Evolutionary conservation across 2,797 vertebrate species (phyloP).

Genomic region (Taenioides sp.): DNA sequence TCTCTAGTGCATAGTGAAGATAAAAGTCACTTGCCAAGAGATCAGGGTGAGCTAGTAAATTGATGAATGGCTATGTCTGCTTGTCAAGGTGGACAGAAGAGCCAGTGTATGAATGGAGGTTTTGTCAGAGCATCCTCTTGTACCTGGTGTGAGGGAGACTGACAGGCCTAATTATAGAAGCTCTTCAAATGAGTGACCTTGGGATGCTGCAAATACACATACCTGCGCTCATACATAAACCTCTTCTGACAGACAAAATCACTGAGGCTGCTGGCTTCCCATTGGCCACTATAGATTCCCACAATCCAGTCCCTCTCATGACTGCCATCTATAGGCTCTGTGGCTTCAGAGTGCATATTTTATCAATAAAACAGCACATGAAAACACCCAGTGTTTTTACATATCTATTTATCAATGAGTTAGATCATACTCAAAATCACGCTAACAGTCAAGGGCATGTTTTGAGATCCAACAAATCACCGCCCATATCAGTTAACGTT

Average conservation of each 20-base stretch:
- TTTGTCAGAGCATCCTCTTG: slow-evolving; percentile 38
- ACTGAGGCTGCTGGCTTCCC: slow-evolving; percentile 16
- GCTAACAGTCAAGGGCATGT: slow-evolving; percentile 24
- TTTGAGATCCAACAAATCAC: slow-evolving; percentile 16
- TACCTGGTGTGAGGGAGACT: slow-evolving; percentile 47
- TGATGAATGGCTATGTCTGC: slow-evolving; percentile 68
- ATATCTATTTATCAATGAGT: slow-evolving; percentile 15
- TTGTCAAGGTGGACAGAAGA: slow-evolving; percentile 67
- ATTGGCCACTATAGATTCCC: slow-evolving; percentile 22
- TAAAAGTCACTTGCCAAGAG: slow-evolving; percentile 57
- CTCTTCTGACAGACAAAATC: slow-evolving; percentile 33
- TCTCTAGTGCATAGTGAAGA: slow-evolving; percentile 55
- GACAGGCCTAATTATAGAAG: slow-evolving; percentile 58
- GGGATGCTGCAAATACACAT: slow-evolving; percentile 31
- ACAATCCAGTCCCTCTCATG: slow-evolving; percentile 39
- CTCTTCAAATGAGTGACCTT: slow-evolving; percentile 66
- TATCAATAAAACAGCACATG: slow-evolving; percentile 35
- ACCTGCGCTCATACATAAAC: slow-evolving; percentile 26
- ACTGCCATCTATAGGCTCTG: slow-evolving; percentile 58
- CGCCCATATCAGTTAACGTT: slow-evolving; percentile 20
- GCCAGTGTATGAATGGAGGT: slow-evolving; percentile 57
- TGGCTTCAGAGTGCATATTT: slow-evolving; percentile 27
- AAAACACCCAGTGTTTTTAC: slow-evolving; percentile 18
- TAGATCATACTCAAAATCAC: slow-evolving; percentile 12
- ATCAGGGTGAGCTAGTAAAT: slow-evolving; percentile 58